Percentiles rank a stretch among this genome's conserved stretches.
Evolutionary conservation across 1,140 invertebrate genomes (phyloP).

Genomic region (Drepana arcuata): DNA sequence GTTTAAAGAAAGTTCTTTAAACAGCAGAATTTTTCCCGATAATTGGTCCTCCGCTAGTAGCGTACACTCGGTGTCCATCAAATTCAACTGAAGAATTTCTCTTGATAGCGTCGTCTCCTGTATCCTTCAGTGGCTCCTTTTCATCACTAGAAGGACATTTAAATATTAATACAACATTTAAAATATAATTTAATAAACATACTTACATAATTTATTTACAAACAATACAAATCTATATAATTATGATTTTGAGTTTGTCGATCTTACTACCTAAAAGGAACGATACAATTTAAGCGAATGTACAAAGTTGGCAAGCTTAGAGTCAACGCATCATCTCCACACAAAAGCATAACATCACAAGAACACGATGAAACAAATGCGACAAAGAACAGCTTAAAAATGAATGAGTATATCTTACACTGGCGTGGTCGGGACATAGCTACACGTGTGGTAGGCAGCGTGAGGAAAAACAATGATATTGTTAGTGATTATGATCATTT

Average conservation of each 20-base stretch:
- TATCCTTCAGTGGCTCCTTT: constrained; percentile 83
- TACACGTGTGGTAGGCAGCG: constrained; percentile 58
- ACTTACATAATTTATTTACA: constrained; percentile 18
- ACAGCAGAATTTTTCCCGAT: constrained; percentile 89
- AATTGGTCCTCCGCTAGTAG: constrained; percentile 81
- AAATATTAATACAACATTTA: not conserved
- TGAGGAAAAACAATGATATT: constrained; percentile 36
- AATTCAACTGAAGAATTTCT: constrained; percentile 85
- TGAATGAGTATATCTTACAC: constrained; percentile 78
- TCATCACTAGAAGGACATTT: constrained; percentile 76
- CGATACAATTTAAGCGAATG: too few species aligned
- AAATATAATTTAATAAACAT: constrained; percentile 1
- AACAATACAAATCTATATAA: not conserved
- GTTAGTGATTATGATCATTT: constrained; percentile 42
- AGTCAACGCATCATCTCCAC: too few species aligned
- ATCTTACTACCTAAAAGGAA: too few species aligned
- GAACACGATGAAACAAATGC: too few species aligned
- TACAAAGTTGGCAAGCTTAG: too few species aligned
- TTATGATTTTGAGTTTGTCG: too few species aligned
- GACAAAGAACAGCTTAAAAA: too few species aligned
- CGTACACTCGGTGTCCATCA: constrained; percentile 83
- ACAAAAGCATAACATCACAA: too few species aligned
- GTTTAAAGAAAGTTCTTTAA: constrained; percentile 71
- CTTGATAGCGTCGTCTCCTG: constrained; percentile 77
- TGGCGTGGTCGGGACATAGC: constrained; percentile 74